Evolutionary conservation across 2,888 invertebrate species (phyloP).

Genomic region (Drosophila kanekoi): DNA sequence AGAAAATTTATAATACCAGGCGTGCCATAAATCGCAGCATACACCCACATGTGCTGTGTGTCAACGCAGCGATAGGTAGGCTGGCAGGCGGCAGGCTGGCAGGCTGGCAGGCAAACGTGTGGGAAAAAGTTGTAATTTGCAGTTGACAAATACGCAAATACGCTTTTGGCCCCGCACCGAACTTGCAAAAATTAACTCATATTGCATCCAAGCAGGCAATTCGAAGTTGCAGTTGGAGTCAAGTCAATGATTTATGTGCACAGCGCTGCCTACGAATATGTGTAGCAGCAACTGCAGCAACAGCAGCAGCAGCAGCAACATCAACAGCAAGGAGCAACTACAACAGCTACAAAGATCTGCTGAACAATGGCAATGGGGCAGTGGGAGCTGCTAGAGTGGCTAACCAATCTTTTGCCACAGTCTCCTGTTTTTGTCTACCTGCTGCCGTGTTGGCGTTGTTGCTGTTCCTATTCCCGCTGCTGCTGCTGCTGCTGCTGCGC

Average conservation of each 20-base stretch:
- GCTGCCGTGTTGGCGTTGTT: conserved; percentile 57
- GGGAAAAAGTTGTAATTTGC: conserved; percentile 80
- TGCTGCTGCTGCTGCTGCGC: conserved; percentile 69
- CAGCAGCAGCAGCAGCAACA: conserved; percentile 14
- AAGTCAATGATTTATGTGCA: conserved; percentile 65
- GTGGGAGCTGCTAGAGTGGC: conserved; percentile 62
- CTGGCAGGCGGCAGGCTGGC: background rate
- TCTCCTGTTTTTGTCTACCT: conserved; percentile 27
- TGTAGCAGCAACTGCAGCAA: conserved; percentile 49
- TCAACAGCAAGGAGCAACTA: conserved; percentile 45
- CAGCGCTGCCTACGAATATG: conserved; percentile 70
- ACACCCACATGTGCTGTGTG: conserved; percentile 70
- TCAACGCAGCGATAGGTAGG: conserved; percentile 54
- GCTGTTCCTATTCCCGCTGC: conserved; percentile 49
- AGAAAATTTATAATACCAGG: conserved; percentile 78
- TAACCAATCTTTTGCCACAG: conserved; percentile 46
- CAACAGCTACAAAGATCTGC: conserved; percentile 52
- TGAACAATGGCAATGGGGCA: conserved; percentile 64
- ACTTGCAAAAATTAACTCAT: conserved; percentile 75
- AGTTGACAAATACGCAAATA: conserved; percentile 81
- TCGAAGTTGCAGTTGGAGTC: conserved; percentile 45
- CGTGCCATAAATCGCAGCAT: conserved; percentile 72
- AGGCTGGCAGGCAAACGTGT: conserved; percentile 57
- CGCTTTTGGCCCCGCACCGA: conserved; percentile 48
- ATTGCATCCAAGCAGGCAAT: conserved; percentile 60